Conservation (phyloP, 1,140 invertebrate species). For the Aplysia californica region DNA sequence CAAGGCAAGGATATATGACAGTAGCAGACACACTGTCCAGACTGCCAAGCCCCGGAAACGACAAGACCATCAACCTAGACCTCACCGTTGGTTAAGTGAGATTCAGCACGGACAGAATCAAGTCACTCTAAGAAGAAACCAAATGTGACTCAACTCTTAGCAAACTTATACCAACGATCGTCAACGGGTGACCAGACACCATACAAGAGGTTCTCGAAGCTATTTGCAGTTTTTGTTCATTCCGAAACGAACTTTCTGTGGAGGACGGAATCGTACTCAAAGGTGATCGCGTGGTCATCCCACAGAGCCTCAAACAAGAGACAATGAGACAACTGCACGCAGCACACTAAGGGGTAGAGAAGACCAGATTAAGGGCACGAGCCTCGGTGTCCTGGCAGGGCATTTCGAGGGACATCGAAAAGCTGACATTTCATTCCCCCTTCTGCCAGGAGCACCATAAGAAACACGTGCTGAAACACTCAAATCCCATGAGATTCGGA, state of each 20-base stretch:
- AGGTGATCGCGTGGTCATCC: conserved; percentile 1
- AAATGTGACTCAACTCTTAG: neutral
- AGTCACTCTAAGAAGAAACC: conserved; percentile 5
- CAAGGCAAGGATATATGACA: conserved; percentile 37
- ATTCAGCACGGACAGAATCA: neutral
- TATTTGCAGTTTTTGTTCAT: neutral
- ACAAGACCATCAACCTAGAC: neutral
- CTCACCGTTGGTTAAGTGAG: neutral
- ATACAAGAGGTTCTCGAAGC: neutral
- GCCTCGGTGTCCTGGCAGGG: neutral
- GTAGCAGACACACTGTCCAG: conserved; percentile 41
- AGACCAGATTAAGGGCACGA: neutral
- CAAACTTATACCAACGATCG: neutral
- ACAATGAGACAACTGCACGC: conserved; percentile 13
- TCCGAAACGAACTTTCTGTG: conserved; percentile 1
- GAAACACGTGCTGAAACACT: neutral
- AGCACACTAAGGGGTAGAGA: conserved; percentile 12
- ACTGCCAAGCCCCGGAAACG: neutral
- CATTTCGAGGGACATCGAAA: neutral
- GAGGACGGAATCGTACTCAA: conserved; percentile 10
- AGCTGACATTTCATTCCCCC: neutral
- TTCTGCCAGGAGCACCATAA: neutral
- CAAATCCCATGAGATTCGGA: neutral
- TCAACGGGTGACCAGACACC: conserved; percentile 17
- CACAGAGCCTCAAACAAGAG: neutral